Percentiles rank a stretch among this genome's conserved stretches.
Conservation (phyloP, 2,888 invertebrate genomes). For the Drosophila mulleri region DNA sequence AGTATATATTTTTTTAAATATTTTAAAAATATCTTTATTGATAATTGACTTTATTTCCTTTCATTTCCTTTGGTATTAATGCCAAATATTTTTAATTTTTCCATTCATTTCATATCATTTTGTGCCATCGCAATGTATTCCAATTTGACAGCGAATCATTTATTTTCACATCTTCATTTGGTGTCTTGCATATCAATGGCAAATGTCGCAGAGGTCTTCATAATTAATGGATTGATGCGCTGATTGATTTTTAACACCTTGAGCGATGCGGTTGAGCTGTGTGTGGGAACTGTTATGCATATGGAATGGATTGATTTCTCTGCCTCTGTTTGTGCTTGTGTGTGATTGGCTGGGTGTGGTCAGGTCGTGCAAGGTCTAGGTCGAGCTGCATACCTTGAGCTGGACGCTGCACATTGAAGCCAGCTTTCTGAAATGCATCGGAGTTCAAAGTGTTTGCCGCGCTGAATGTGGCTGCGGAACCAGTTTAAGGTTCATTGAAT, state of each 20-base stretch:
- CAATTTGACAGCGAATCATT: not conserved
- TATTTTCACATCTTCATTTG: not conserved
- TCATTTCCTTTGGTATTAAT: too few relatives aligned
- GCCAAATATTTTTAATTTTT: too few relatives aligned
- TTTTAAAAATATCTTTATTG: too few relatives aligned
- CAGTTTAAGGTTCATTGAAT: slow-evolving; percentile 19
- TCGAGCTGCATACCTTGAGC: slow-evolving; percentile 34
- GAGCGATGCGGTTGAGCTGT: slow-evolving; percentile 31
- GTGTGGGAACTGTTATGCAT: slow-evolving; percentile 51
- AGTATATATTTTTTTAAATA: too few relatives aligned
- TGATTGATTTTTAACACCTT: slow-evolving; percentile 69
- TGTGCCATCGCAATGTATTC: not conserved
- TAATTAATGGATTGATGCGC: slow-evolving; percentile 66
- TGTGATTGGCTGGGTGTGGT: slow-evolving; percentile 41
- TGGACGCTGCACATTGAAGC: slow-evolving; percentile 52
- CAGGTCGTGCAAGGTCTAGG: slow-evolving; percentile 72
- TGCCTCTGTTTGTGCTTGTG: too few relatives aligned
- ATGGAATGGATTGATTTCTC: slow-evolving; percentile 20
- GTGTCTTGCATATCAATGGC: slow-evolving; percentile 28
- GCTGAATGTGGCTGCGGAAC: not conserved
- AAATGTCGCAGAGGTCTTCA: slow-evolving; percentile 39
- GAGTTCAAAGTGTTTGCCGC: slow-evolving; percentile 3
- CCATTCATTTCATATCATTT: too few relatives aligned
- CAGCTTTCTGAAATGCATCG: slow-evolving; percentile 7
- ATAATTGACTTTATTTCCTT: too few relatives aligned